Percentiles rank a stretch among this genome's conserved stretches.
Conservation (phyloP, 2,113 vertebrate genomes). For the Gavia stellata region DNA sequence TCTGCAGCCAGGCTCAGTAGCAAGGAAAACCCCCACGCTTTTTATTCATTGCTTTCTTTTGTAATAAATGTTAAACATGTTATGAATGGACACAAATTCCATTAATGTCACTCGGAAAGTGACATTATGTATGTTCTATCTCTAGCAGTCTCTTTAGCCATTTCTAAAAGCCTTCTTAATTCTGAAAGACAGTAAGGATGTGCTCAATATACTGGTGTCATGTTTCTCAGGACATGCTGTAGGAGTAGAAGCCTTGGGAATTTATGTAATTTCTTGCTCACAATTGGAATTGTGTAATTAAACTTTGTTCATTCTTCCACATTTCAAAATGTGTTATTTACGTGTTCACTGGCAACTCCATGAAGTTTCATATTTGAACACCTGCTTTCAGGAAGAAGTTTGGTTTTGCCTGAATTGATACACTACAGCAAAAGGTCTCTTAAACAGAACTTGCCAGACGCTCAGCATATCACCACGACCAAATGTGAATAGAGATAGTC, state of each 20-base stretch:
- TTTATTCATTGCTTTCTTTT: not conserved
- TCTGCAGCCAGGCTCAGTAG: not conserved
- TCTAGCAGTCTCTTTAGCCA: not conserved
- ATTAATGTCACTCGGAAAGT: not conserved
- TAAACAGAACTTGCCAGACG: not conserved
- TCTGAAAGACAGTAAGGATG: not conserved
- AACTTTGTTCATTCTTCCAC: not conserved
- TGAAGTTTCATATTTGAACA: not conserved
- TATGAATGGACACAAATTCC: not conserved
- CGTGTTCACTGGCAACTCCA: not conserved
- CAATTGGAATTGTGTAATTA: not conserved
- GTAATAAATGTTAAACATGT: not conserved
- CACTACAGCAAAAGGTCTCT: not conserved
- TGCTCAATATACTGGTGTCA: not conserved
- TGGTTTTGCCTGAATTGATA: not conserved
- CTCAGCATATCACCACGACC: not conserved
- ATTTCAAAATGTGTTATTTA: not conserved
- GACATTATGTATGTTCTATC: not conserved
- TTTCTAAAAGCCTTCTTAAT: not conserved
- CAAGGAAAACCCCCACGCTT: not conserved
- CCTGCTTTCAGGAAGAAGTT: not conserved
- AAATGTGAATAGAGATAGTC: not conserved
- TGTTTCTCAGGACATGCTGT: not conserved
- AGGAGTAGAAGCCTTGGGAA: not conserved
- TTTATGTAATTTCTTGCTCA: not conserved